phyloP scores from a whole-genome alignment of 2,113 vertebrate genomes.

The Clarias batrachus region DNA sequence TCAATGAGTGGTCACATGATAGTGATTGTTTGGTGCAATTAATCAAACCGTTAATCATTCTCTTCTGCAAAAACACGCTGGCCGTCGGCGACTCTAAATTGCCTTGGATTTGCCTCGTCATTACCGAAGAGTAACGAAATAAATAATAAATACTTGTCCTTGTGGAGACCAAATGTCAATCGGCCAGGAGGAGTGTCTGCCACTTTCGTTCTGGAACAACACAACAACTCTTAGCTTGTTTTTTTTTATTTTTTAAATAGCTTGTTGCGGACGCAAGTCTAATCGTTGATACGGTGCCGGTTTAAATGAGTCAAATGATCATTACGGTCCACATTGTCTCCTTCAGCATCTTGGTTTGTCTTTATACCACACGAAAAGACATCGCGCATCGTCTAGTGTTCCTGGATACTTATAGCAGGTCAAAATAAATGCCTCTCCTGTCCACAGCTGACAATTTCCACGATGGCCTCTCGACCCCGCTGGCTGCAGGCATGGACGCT shows the following conservation, averaged over 20 bases:
- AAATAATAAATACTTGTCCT: neutral
- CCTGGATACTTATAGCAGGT: neutral
- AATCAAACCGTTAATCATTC: too few relatives aligned
- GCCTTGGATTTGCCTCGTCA: neutral
- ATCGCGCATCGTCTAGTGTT: neutral
- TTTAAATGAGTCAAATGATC: neutral
- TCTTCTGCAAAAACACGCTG: neutral
- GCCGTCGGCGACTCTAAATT: neutral
- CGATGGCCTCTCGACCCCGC: slow-evolving; percentile 87
- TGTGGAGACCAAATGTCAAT: neutral
- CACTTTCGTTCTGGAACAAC: neutral
- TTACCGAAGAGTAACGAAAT: neutral
- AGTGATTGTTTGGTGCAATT: too few relatives aligned
- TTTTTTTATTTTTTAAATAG: neutral
- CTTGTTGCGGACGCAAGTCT: neutral
- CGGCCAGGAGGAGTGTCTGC: neutral
- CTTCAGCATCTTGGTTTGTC: neutral
- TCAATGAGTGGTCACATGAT: neutral
- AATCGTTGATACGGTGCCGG: neutral
- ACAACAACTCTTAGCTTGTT: neutral
- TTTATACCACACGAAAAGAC: neutral
- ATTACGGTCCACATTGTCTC: neutral
- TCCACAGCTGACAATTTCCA: slow-evolving; percentile 88
- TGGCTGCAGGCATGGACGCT: slow-evolving; percentile 89
- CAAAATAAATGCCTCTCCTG: neutral